Percentiles rank a stretch among this genome's conserved stretches.
Conservation (phyloP, 1,140 invertebrate species). For the Trichomalopsis sarcophagae region DNA sequence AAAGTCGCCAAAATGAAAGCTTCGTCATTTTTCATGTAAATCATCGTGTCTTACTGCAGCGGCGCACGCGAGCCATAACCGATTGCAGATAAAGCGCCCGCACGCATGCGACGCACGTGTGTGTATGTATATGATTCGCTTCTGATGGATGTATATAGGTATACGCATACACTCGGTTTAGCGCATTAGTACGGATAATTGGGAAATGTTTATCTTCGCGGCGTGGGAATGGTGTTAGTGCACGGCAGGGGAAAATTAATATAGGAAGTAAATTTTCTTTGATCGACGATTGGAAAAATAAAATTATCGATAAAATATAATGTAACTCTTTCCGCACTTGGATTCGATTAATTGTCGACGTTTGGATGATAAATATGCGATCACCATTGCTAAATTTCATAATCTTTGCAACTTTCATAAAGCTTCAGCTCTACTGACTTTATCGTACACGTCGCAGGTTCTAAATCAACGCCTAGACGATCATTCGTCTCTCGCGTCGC, state of each 20-base stretch:
- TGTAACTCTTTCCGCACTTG: too few relatives aligned
- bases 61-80: not conserved
- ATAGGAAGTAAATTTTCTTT: not conserved
- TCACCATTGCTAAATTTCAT: not conserved
- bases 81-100: not conserved
- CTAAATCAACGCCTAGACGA: not conserved
- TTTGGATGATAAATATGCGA: too few relatives aligned
- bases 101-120: not conserved
- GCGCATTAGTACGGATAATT: not conserved
- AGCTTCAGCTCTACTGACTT: not conserved
- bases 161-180: not conserved
- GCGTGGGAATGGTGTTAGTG: too few relatives aligned
- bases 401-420: not conserved
- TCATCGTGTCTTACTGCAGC: not conserved
- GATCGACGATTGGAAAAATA: not conserved
- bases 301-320: too few relatives aligned
- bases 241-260: too few relatives aligned
- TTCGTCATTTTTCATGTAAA: constrained; percentile 16
- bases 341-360: too few relatives aligned
- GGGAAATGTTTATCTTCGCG: not conserved
- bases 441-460: not conserved
- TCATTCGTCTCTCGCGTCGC: not conserved
- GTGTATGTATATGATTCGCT: not conserved
- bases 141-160: not conserved
- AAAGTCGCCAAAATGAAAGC: constrained; percentile 2